Conservation (phyloP, 2,888 invertebrate species). For the Eupithecia dodoneata region DNA sequence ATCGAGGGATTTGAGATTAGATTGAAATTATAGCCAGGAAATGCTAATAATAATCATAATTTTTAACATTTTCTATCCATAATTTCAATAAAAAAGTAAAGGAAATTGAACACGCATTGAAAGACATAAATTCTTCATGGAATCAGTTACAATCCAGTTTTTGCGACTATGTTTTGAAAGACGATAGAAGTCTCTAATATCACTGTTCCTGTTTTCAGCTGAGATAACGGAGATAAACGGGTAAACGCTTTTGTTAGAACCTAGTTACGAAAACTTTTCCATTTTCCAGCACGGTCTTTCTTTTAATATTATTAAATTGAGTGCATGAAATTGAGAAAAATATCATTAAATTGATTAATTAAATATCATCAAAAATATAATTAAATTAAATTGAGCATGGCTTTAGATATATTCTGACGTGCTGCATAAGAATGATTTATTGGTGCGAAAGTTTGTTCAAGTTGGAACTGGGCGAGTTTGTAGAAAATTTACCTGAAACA, state of each 20-base stretch:
- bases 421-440: background rate
- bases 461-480: background rate
- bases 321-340: no score
- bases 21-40: background rate
- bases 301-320: background rate
- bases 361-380: no score
- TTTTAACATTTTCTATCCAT: no score
- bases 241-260: slow-evolving; percentile 5
- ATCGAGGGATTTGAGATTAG: background rate
- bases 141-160: background rate
- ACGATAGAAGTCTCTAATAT: background rate
- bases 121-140: background rate
- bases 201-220: slow-evolving; percentile 23
- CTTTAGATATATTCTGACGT: background rate
- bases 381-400: no score
- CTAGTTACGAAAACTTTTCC: slow-evolving; percentile 21
- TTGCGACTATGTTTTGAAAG: background rate
- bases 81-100: no score
- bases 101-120: background rate
- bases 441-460: background rate
- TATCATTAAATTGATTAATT: no score
- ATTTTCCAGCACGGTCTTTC: background rate
- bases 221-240: slow-evolving; percentile 43
- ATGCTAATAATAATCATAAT: no score
- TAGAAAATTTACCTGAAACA: background rate